Evolutionary conservation across 1,140 invertebrate genomes (phyloP).

Genomic region (Centruroides sculpturatus): DNA sequence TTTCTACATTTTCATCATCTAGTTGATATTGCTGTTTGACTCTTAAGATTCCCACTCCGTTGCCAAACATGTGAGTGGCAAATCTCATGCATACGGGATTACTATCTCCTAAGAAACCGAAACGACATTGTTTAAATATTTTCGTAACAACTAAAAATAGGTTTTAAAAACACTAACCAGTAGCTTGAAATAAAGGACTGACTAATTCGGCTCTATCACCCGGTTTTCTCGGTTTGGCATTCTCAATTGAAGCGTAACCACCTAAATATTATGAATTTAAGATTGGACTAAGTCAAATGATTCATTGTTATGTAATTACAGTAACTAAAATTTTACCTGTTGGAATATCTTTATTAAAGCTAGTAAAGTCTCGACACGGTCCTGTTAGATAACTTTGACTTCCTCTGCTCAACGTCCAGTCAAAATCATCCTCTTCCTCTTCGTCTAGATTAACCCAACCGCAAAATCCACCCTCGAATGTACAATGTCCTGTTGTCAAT

Average conservation of each 20-base stretch:
- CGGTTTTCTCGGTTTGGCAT: conserved; percentile 41
- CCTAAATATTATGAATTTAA: conserved; percentile 20
- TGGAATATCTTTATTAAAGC: conserved; percentile 38
- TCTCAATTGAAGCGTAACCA: conserved; percentile 50
- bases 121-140: no score
- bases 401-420: conserved; percentile 48
- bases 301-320: neutral
- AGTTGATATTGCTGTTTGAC: conserved; percentile 28
- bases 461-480: conserved; percentile 49
- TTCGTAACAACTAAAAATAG: no score
- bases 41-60: conserved; percentile 45
- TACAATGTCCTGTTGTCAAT: conserved; percentile 39
- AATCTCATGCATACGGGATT: conserved; percentile 47
- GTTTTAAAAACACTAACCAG: neutral
- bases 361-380: conserved; percentile 43
- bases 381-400: conserved; percentile 47
- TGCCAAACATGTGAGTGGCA: conserved; percentile 60
- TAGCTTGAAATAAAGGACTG: conserved; percentile 37
- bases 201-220: conserved; percentile 44
- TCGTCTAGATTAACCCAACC: conserved; percentile 42
- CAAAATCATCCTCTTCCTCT: conserved; percentile 40
- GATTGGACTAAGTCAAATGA: no score
- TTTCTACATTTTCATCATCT: conserved; percentile 24
- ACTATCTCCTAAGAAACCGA: conserved; percentile 29
- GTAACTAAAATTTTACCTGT: conserved; percentile 24